Base-by-base conservation (phyloP, 2,888 invertebrate species). In the Caenorhabditis wallacei region DNA sequence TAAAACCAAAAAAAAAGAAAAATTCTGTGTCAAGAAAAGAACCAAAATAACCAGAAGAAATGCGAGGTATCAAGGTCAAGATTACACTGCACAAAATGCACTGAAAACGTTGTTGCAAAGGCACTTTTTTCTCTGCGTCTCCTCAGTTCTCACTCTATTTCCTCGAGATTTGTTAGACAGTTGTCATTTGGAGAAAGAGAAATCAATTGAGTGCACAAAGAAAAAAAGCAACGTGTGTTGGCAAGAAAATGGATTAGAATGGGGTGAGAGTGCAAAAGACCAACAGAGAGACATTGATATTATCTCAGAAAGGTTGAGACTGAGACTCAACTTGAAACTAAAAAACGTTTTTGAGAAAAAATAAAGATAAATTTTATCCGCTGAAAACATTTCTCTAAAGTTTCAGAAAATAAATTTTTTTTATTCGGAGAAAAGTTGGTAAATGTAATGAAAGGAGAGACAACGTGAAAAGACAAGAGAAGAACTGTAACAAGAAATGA, bases 51-150 rank as follows among this genome's bases (percentile, higher is more conserved):
- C 0, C 30, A n/a, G 35, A n/a, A 20, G 37, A 20, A 18, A 66
- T 11, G 18, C n/a, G n/a, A 37, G 30, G 8, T 54, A 20, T n/a
- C 63, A 51, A 64, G 66, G 66, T 66, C 53, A 53, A n/a, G 53
- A n/a, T 66, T 71, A 71, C 61, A 71, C 61, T 46, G 46, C 30
- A 30, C 48, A n/a, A 20, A 22, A 22, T 59, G 59, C 71, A 71
- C 71, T 37, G 51, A 24, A 57, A 70, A 70, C 48, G 57, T 40
- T 48, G 57, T 57, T 48, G 57, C 35, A 43, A 56, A 24, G 56
- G 48, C 66, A 53, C 16, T 43, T 35, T 2, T 22, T 35, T 53
- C 18, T 71, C 71, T 71, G 51, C 51, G 35, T 71, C 59, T 71
- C 71, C 61, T n/a, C 18, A 2, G 13, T 20, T 51, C 48, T 3